phyloP scores from a whole-genome alignment of 2,797 vertebrate genomes.

The Limosa lapponica region DNA sequence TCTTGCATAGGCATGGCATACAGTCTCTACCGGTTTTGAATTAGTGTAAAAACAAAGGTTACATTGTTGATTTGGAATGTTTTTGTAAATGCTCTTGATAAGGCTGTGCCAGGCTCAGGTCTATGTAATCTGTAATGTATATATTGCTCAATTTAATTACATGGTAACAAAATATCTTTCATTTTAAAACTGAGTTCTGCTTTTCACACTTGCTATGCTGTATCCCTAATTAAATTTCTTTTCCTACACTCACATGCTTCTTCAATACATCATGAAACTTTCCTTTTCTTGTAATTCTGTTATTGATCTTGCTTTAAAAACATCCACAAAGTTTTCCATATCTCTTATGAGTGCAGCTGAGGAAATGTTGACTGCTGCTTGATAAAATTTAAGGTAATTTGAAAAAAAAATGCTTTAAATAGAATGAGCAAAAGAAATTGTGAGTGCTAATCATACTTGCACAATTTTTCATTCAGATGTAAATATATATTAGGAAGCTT shows the following conservation, averaged over 20 bases:
- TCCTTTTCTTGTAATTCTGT: neutral
- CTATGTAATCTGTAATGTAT: neutral
- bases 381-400: neutral
- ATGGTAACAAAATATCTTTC: neutral
- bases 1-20: neutral
- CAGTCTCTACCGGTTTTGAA: neutral
- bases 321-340: neutral
- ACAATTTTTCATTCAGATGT: neutral
- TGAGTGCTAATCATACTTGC: neutral
- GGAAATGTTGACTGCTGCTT: neutral
- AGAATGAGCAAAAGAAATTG: neutral
- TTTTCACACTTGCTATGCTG: neutral
- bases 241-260: neutral
- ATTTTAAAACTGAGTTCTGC: neutral
- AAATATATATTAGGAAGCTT: neutral
- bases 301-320: neutral
- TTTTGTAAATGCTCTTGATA: neutral
- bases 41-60: slow-evolving; percentile 10
- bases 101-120: neutral
- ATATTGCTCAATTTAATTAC: neutral
- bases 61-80: neutral
- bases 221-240: neutral
- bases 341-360: neutral
- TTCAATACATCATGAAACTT: neutral
- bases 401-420: neutral